A percentile compares a stretch with the other conserved stretches of the same genome.
These are phyloP conservation scores for Zaprionus obscuricornis DNA, from an alignment of 2,888 invertebrate genomes.

Conservation along the genomic window DNA sequence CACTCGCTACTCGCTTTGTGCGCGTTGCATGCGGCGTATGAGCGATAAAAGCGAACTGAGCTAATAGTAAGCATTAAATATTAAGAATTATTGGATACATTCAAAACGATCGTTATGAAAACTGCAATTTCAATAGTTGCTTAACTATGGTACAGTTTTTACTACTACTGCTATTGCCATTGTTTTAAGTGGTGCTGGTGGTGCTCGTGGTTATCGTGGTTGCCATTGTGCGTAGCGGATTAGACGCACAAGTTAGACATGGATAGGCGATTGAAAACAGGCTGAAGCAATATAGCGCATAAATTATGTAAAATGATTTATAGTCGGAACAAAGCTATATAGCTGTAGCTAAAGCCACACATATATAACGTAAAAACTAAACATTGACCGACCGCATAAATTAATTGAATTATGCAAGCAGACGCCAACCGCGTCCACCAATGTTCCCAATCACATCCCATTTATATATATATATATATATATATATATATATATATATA, in stretches of 20 bases:
- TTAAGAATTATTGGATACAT: conserved; percentile 60
- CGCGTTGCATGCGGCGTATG: conserved; percentile 50
- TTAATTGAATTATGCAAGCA: conserved; percentile 75
- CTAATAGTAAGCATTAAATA: conserved; percentile 67
- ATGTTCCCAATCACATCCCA: not conserved
- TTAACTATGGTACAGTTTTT: not conserved
- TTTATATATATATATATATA: conserved; percentile 15
- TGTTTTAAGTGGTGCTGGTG: conserved; percentile 11
- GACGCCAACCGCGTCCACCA: conserved; percentile 10
- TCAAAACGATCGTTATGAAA: conserved; percentile 6
- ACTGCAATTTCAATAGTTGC: conserved; percentile 34
- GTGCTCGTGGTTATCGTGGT: conserved; percentile 4
- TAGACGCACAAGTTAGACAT: conserved; percentile 9
- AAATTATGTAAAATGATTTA: conserved; percentile 76
- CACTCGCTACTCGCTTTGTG: conserved; percentile 32
- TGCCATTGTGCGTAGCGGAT: too few species aligned
- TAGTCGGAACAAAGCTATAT: too few species aligned
- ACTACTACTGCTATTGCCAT: conserved; percentile 22
- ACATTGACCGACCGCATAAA: conserved; percentile 72
- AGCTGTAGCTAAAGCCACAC: conserved; percentile 46
- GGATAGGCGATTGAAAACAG: not conserved
- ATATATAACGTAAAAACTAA: conserved; percentile 63
- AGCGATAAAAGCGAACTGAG: conserved; percentile 40
- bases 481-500: conserved; percentile 57
- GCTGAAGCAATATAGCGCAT: conserved; percentile 40